Evolutionary conservation across 2,888 invertebrate genomes (phyloP), one percentile per base, ranked within the genome.

Genomic region (Metallyticus violacea): DNA sequence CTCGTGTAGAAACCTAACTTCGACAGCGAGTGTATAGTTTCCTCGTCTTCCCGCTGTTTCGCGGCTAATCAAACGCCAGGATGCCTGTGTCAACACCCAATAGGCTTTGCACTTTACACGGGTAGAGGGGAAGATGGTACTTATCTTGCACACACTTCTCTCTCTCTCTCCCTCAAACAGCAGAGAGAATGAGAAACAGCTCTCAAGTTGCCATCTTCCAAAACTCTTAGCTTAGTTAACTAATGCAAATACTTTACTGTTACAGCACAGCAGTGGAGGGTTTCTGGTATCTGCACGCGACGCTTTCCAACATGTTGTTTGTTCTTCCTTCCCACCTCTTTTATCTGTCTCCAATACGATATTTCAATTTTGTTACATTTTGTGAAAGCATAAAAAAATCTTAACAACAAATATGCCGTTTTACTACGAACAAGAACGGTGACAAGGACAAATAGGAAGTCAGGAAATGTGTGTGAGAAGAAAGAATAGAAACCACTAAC

Each of bases 21-120:
- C 40, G 40, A 40, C 40, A 40, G 40, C 40, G 40, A n/a, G 40
- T 40, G 40, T 40, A 40, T 15, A 62, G 40, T 62, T 62, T 62
- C 15, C 40, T 62, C 40, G 40, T 62, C 40, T 62, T 62, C 15
- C 40, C 81, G 80, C 25, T 76, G 85, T 85, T 85, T 85, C 62
- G 27, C 62, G 86, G 86, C 81, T 86, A 86, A 86, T 86, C 86
- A 86, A 81, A 81, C 76, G 29, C 27, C 80, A 77, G 30, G 80
- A 81, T 77, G 77, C 86, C 77, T 86, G 86, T 86, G 86, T 86
- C 86, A 86, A 86, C 81, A 86, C 81, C 86, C 86, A 81, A 86
- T 86, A 86, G 86, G 86, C 86, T 83, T 76, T 76, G 76, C 82
- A 76, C 82, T 82, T 76, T 76, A 76, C 82, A 62, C 40, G 40